These are phyloP conservation scores for Hydraecia micacea DNA, from an alignment of 2,888 invertebrate genomes.

Conservation along the genomic window DNA sequence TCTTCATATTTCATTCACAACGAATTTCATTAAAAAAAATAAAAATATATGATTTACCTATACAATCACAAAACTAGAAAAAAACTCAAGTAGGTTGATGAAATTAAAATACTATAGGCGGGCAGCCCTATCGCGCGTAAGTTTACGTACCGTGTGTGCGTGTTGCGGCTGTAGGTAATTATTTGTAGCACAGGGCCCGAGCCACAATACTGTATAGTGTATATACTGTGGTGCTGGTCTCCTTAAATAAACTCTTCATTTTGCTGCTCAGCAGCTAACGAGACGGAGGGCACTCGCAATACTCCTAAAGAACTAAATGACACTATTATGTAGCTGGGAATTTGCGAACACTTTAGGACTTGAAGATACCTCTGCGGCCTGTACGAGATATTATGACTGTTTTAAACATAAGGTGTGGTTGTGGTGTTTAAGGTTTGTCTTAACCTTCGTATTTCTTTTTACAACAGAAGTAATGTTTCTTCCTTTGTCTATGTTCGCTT, in stretches of 20 bases:
- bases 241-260: constrained; percentile 54
- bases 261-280: constrained; percentile 12
- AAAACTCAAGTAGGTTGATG: no score
- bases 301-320: not conserved
- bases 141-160: no score
- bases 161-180: no score
- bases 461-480: not conserved
- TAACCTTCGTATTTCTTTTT: not conserved
- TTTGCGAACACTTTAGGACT: not conserved
- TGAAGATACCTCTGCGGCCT: not conserved
- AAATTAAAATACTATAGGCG: no score
- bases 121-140: no score
- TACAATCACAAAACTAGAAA: no score
- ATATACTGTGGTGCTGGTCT: constrained; percentile 7
- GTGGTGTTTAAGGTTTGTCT: not conserved
- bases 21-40: no score
- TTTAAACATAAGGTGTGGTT: not conserved
- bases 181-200: no score
- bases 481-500: not conserved
- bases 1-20: no score
- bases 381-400: not conserved
- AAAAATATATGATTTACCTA: no score
- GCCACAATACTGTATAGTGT: no score
- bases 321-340: constrained; percentile 29
- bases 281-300: not conserved